A percentile compares a stretch with the other conserved stretches of the same genome.
Evolutionary conservation across 2,797 vertebrate genomes (phyloP).

Genomic region (Onychomys leucogaster): DNA sequence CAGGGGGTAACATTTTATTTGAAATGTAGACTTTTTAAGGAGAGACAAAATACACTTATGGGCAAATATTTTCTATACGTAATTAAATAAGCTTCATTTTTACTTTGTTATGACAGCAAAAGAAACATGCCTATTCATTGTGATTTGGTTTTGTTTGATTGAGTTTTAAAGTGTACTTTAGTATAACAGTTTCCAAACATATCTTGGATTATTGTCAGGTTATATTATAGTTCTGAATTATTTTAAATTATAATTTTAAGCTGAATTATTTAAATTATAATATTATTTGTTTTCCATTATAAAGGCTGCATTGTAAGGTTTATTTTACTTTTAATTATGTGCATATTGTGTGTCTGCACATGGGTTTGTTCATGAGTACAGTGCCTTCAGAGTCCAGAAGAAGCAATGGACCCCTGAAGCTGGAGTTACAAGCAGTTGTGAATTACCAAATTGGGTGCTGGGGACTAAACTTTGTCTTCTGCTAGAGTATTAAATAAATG

Average conservation of each 20-base stretch:
- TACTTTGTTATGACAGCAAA: not conserved
- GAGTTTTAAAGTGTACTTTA: not conserved
- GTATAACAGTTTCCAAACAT: not conserved
- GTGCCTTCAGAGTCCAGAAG: not conserved
- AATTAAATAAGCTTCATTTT: conserved; percentile 29
- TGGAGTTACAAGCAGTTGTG: not conserved
- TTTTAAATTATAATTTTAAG: not conserved
- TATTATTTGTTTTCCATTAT: not conserved
- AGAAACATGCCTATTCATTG: not conserved
- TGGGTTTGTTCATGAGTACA: not conserved
- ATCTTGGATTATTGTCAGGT: not conserved
- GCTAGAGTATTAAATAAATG: not conserved
- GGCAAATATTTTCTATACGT: not conserved
- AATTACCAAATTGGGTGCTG: not conserved
- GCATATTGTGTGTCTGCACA: not conserved
- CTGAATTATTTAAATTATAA: not conserved
- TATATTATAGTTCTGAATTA: not conserved
- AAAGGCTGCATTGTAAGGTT: not conserved
- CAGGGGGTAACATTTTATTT: conserved; percentile 3
- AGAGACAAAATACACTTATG: conserved; percentile 23
- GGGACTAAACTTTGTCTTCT: not conserved
- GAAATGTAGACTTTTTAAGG: not conserved
- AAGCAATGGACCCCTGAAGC: not conserved
- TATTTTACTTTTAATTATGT: not conserved
- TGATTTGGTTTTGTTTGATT: not conserved